A percentile compares a stretch with the other conserved stretches of the same genome.
Evolutionary conservation across 2,888 invertebrate genomes (phyloP).

Genomic region (Choreutis nemorana): DNA sequence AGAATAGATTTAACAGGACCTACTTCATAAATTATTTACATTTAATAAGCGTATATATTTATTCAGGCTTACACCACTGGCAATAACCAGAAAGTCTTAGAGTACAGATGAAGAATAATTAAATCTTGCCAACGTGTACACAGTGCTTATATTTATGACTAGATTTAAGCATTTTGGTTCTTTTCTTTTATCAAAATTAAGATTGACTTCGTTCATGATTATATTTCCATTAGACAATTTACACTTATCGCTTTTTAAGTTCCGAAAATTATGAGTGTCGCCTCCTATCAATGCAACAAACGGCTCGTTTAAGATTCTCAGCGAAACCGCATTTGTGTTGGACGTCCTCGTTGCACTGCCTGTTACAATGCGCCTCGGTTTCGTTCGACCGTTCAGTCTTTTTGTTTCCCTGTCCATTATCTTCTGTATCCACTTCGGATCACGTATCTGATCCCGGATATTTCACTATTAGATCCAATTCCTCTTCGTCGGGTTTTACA

Average conservation of each 20-base stretch:
- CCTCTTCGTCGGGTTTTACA: constrained; percentile 44
- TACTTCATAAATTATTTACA: too few species aligned
- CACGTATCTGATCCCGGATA: constrained; percentile 60
- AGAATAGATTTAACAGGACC: too few species aligned
- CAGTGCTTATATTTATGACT: too few species aligned
- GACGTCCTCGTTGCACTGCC: constrained; percentile 38
- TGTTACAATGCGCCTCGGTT: constrained; percentile 22
- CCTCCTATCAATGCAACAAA: constrained; percentile 56
- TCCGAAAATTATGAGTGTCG: constrained; percentile 37
- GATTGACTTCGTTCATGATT: constrained; percentile 1
- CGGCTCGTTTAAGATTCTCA: constrained; percentile 49
- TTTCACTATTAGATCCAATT: constrained; percentile 55
- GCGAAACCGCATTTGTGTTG: constrained; percentile 50
- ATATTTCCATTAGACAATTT: constrained; percentile 4
- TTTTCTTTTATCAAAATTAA: constrained; percentile 10
- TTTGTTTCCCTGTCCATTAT: constrained; percentile 24
- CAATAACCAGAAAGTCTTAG: constrained; percentile 9
- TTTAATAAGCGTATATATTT: constrained; percentile 53
- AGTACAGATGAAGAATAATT: too few species aligned
- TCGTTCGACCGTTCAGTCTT: constrained; percentile 40
- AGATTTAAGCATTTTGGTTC: constrained; percentile 3
- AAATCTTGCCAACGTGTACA: too few species aligned
- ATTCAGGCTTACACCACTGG: constrained; percentile 34
- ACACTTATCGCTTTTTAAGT: constrained; percentile 4
- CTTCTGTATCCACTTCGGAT: constrained; percentile 48